Percentiles rank a stretch among this genome's conserved stretches.
phyloP scores from a whole-genome alignment of 2,888 invertebrate species.

The Caenorhabditis virilis region DNA sequence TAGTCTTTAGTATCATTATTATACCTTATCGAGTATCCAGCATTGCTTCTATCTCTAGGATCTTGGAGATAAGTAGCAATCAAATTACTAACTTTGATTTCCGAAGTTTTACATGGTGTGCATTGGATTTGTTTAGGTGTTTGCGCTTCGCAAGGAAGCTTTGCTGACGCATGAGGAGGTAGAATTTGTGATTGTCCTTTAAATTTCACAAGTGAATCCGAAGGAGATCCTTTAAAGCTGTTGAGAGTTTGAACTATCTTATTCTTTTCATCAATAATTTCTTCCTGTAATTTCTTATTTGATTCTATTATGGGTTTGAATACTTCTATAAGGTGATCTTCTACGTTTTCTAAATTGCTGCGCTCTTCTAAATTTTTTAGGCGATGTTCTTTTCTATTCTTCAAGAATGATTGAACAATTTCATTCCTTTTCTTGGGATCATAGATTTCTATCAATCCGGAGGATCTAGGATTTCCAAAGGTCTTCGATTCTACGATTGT shows the following conservation, averaged over 20 bases:
- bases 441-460: background rate
- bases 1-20: background rate
- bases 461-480: too few relatives aligned
- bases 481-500: too few relatives aligned
- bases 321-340: background rate
- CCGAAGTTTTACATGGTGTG: too few relatives aligned
- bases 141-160: background rate
- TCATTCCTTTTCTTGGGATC: background rate
- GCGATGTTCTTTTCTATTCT: background rate
- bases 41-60: background rate
- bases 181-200: too few relatives aligned
- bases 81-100: too few relatives aligned
- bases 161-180: too few relatives aligned
- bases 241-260: too few relatives aligned
- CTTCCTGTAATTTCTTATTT: background rate
- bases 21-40: too few relatives aligned
- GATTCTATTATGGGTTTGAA: background rate
- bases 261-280: too few relatives aligned
- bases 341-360: background rate
- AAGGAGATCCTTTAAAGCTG: too few relatives aligned
- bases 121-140: too few relatives aligned
- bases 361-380: background rate
- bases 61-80: background rate
- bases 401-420: background rate
- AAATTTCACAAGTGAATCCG: too few relatives aligned